Evolutionary conservation across 2,797 vertebrate species (phyloP).

Genomic region (Lycodopsis pacificus): DNA sequence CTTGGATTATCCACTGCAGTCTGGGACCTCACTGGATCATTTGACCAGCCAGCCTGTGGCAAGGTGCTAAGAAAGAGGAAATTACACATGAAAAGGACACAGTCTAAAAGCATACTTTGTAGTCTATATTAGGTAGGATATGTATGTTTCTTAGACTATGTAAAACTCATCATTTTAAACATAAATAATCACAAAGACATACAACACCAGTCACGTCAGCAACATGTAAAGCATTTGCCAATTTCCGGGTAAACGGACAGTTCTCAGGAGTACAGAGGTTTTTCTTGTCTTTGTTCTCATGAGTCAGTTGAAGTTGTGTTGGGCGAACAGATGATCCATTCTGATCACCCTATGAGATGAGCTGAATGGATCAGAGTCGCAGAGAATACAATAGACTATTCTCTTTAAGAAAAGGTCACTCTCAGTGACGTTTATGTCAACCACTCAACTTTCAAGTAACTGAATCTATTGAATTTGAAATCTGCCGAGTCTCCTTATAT

Average conservation of each 20-base stretch:
- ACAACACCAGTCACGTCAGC: background rate
- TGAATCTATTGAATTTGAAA: conserved; percentile 44
- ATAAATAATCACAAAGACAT: background rate
- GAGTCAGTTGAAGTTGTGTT: conserved; percentile 20
- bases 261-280: conserved; percentile 19
- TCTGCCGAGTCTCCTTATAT: conserved; percentile 26
- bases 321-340: conserved; percentile 34
- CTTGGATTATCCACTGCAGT: conserved; percentile 77
- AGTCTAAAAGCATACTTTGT: background rate
- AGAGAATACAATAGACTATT: conserved; percentile 43
- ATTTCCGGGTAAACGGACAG: conserved; percentile 8
- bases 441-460: conserved; percentile 47
- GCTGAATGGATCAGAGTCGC: background rate
- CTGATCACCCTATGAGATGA: conserved; percentile 39
- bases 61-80: conserved; percentile 38
- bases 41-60: conserved; percentile 29
- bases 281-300: conserved; percentile 17
- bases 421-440: conserved; percentile 39
- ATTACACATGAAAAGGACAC: conserved; percentile 22
- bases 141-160: background rate
- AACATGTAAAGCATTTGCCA: background rate
- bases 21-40: conserved; percentile 64
- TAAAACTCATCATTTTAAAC: background rate
- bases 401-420: conserved; percentile 49
- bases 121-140: background rate